Evolutionary conservation across 2,113 vertebrate genomes (phyloP).

Genomic region (Isichthys henryi): DNA sequence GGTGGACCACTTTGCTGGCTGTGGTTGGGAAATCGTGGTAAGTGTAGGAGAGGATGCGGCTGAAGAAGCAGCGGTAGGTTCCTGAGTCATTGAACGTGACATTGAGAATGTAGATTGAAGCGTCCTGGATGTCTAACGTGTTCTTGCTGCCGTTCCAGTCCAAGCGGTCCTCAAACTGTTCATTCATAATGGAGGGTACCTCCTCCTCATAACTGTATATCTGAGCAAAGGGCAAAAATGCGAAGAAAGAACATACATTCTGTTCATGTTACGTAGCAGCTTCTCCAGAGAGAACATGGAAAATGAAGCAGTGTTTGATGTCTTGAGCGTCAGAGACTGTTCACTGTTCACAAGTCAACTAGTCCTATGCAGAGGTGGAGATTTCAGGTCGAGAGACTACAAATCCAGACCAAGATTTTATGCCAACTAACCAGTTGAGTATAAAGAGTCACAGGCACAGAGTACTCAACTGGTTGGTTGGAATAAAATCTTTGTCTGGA

Average conservation of each 20-base stretch:
- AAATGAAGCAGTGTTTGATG: neutral
- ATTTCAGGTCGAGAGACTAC: too few species aligned
- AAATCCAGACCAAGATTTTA: too few species aligned
- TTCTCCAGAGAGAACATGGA: neutral
- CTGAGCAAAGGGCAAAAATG: slow-evolving; percentile 39
- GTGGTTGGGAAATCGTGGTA: slow-evolving; percentile 57
- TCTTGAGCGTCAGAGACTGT: neutral
- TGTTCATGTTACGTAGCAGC: neutral
- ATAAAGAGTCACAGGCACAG: too few species aligned
- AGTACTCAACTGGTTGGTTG: too few species aligned
- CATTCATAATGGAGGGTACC: slow-evolving; percentile 42
- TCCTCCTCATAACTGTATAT: slow-evolving; percentile 64
- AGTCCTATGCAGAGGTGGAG: neutral
- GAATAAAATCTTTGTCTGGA: too few species aligned
- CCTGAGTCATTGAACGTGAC: slow-evolving; percentile 77
- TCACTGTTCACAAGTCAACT: neutral
- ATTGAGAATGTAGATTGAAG: slow-evolving; percentile 73
- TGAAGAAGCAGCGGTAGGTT: slow-evolving; percentile 70
- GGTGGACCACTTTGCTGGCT: slow-evolving; percentile 64
- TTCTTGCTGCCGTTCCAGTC: slow-evolving; percentile 73
- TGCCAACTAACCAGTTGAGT: too few species aligned
- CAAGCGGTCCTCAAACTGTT: slow-evolving; percentile 60
- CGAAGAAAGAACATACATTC: neutral
- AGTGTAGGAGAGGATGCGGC: slow-evolving; percentile 64
- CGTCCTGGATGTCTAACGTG: slow-evolving; percentile 75